Evolutionary conservation across 2,113 vertebrate species (phyloP).

Genomic region (Strix uralensis): DNA sequence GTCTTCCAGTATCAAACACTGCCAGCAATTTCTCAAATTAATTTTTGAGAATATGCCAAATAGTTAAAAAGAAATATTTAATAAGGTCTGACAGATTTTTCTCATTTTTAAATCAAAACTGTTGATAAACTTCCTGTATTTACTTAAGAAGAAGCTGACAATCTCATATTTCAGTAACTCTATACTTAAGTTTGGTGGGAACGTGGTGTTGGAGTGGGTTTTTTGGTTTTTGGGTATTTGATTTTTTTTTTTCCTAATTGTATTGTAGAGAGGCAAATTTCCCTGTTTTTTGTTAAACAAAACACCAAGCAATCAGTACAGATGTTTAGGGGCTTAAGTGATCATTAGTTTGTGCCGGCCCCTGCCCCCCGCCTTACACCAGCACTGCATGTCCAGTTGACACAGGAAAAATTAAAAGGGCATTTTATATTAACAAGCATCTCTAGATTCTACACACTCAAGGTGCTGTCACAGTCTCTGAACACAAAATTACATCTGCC

Average conservation of each 20-base stretch:
- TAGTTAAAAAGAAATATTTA: background rate
- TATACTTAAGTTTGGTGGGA: accelerated
- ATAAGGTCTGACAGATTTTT: background rate
- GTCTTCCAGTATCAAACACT: background rate
- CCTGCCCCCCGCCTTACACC: accelerated
- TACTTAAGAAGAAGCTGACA: background rate
- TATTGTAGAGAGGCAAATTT: background rate
- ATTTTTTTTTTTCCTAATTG: background rate
- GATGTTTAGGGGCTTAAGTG: background rate
- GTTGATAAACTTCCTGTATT: background rate
- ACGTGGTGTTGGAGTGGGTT: no score
- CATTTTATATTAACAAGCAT: background rate
- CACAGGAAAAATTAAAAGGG: background rate
- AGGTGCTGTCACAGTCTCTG: background rate
- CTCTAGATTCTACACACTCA: background rate
- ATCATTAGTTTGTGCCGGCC: background rate
- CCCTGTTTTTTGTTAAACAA: background rate
- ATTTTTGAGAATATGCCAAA: background rate
- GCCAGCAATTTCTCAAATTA: background rate
- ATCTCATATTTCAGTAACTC: background rate
- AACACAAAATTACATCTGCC: background rate
- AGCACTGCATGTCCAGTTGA: background rate
- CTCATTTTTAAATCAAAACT: background rate
- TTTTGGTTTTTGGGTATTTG: no score
- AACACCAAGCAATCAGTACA: background rate